phyloP scores from a whole-genome alignment of 2,888 invertebrate species.

The Chymomyza procnemis region DNA sequence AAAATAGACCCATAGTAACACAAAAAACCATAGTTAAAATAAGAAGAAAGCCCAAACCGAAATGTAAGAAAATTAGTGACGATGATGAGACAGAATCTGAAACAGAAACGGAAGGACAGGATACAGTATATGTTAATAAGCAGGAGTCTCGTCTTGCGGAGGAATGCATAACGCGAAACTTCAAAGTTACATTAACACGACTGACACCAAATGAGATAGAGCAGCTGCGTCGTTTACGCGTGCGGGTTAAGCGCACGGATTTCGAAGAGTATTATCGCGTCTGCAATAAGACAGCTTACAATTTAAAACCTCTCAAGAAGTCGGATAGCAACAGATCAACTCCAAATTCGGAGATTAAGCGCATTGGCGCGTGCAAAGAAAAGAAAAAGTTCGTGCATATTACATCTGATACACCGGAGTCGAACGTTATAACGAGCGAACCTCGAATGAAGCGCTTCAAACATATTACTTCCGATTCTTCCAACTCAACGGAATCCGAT shows the following conservation, averaged over 20 bases:
- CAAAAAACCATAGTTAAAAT: not conserved
- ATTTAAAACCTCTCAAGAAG: not conserved
- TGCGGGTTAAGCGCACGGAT: conserved; percentile 54
- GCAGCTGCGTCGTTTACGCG: conserved; percentile 48
- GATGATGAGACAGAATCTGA: not conserved
- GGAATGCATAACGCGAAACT: conserved; percentile 46
- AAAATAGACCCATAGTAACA: not conserved
- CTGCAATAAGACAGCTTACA: not conserved
- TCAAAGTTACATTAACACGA: conserved; percentile 33
- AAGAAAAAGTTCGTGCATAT: conserved; percentile 45
- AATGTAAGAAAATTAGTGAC: not conserved
- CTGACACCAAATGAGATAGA: conserved; percentile 40
- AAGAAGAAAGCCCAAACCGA: not conserved
- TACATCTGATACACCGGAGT: conserved; percentile 51
- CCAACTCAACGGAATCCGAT: conserved; percentile 54
- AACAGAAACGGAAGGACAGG: conserved; percentile 8
- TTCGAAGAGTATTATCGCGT: conserved; percentile 32
- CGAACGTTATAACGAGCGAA: not conserved
- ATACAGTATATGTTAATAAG: not conserved
- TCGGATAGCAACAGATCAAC: not conserved
- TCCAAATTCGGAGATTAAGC: not conserved
- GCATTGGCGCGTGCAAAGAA: not conserved
- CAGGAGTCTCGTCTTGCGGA: conserved; percentile 27
- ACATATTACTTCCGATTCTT: conserved; percentile 51
- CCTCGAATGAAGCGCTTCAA: conserved; percentile 32